Evolutionary conservation across 2,113 vertebrate genomes (phyloP).

Genomic region (Amazona guildingii): DNA sequence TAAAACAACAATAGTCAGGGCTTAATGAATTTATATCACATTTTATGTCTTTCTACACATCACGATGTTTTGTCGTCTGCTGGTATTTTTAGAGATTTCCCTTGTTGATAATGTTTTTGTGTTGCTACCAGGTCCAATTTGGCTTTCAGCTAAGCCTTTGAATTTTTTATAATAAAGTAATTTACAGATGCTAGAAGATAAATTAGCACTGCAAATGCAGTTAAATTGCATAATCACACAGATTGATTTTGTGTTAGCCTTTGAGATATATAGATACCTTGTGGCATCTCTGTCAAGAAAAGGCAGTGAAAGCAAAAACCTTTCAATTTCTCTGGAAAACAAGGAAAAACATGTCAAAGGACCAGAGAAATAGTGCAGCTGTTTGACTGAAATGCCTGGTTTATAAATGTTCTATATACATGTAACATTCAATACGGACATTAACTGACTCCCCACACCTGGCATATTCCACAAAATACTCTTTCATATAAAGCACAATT

Average conservation of each 20-base stretch:
- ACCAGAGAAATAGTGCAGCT: neutral
- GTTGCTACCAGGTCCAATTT: slow-evolving; percentile 69
- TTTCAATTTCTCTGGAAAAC: slow-evolving; percentile 58
- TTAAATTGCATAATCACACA: slow-evolving; percentile 75
- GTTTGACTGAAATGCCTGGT: neutral
- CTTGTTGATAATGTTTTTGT: slow-evolving; percentile 69
- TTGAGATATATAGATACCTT: slow-evolving; percentile 75
- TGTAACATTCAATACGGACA: neutral
- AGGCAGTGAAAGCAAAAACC: slow-evolving; percentile 53
- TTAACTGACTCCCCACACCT: neutral
- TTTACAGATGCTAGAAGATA: slow-evolving; percentile 76
- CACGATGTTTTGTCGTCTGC: slow-evolving; percentile 55
- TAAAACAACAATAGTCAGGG: slow-evolving; percentile 62
- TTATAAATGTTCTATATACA: neutral
- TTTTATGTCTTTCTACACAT: slow-evolving; percentile 67
- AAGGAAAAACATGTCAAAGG: slow-evolving; percentile 3
- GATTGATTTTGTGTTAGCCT: slow-evolving; percentile 79
- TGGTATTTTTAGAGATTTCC: slow-evolving; percentile 68
- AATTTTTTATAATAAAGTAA: slow-evolving; percentile 82
- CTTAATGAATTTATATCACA: slow-evolving; percentile 66
- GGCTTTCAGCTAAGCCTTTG: slow-evolving; percentile 71
- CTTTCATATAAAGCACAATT: neutral
- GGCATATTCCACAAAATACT: neutral
- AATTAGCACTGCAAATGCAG: slow-evolving; percentile 77
- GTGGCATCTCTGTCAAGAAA: slow-evolving; percentile 71